Evolutionary conservation across 2,113 vertebrate genomes (phyloP), one percentile per base, ranked within the genome.

Genomic region (Lepisosteus osseus): DNA sequence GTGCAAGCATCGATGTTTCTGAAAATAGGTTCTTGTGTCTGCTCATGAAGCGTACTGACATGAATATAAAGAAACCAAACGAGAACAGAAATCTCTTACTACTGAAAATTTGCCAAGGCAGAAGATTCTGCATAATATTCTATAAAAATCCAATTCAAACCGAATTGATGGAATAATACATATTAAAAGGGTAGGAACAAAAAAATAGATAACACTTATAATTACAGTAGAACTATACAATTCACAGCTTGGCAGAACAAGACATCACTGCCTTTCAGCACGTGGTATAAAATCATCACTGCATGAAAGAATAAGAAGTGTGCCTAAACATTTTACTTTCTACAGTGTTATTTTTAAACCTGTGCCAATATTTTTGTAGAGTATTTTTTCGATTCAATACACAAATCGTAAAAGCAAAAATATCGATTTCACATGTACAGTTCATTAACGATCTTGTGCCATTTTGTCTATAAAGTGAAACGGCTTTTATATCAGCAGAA

Each of bases 81-180:
- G 92, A 95, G 91, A 93, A 94, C 92, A 95, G 84, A 95, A 95
- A 94, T 93, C 91, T 95, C 93, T 95, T 90, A 92, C 86, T 82
- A 86, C 86, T 84, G 86, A 87, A 92, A 91, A 84, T 86, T 90
- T 83, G 89, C 83, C 86, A 88, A 87, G 86, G 91, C 92, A 95
- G 91, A 94, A 88, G 87, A 91, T 76, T 93, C 93, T 93, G 90
- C 90, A 80, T 84, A 91, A 90, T 87, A 82, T 81, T 87, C 86
- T 92, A 92, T 86, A 95, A 93, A 95, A 88, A 92, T 88, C 86
- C 93, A 95, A 92, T 94, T 95, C 92, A 88, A 92, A 93, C 85
- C 70, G 90, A 95, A 95, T 92, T 89, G 90, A 94, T 92, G 88
- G 86, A 90, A 86, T 79, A 85, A 83, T 83, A 85, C 79, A 89